Base-by-base conservation (phyloP, 2,888 invertebrate genomes). In the Drosophila demipolita region DNA sequence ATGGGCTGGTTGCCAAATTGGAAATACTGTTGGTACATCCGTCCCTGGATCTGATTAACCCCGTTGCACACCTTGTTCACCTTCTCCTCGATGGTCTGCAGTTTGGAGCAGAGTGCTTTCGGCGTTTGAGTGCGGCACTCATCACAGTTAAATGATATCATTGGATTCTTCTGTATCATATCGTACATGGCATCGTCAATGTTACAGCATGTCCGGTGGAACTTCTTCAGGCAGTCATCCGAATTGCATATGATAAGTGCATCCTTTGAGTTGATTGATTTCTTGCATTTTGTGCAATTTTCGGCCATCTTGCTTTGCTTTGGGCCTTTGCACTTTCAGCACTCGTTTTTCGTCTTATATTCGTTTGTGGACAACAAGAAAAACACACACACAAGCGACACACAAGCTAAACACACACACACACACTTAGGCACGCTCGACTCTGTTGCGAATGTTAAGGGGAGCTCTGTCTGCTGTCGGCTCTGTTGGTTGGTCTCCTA, bases 1-100 rank as follows among this genome's bases (percentile, higher is more conserved):
- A 55, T 55, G 53, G 87, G 80, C 76, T 91, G 91, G 58, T 91
- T 91, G 71, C 92, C 91, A 62, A 82, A 92, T 66, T 91, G 91
- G 75, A 91, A 91, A 75, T 91, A 91, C 70, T 91, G 91, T 78
- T 91, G 91, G 69, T 92, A 91, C 91, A 91, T 92, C 38, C 91
- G 85, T 57, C 91, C 91, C 88, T 92, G 92, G 65, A 91, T 91
- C 75, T 91, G 91, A 58, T 91, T 91, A 58, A 91, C 84, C 40
- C 91, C 91, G 64, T 91, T 91, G 82, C 88, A 91, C 74, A 91
- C 89, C 80, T 92, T 92, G 68, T 92, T 91, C 69, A 91, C 79
- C 75, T 91, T 91, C 78, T 91, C 91, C 81, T 91, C 91, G 83
- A 91, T 91, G 69, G 86, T 82, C 40, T 91, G 91, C 68, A 91